Base-by-base conservation (phyloP, 2,797 vertebrate species). In the Gymnocypris eckloni region DNA sequence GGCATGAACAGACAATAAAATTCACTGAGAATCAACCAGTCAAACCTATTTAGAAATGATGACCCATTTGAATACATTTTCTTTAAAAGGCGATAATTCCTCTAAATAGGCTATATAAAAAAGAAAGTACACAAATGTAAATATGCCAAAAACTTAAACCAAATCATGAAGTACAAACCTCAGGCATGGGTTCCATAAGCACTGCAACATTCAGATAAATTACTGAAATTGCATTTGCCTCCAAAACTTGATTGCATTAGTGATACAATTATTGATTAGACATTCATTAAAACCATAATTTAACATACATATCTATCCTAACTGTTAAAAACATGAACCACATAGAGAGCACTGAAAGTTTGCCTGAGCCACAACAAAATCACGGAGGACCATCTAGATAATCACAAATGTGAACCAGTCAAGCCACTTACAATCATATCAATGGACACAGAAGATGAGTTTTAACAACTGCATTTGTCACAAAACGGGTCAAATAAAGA, bases 1-100 rank as follows among this genome's bases (percentile, higher is more conserved):
- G 93, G 92, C 93, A 94, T 94, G 61, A 79, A 93, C 84, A 89
- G 90, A 94, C 89, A 87, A 90, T 91, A 91, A 89, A 88, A 91
- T 93, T 86, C 88, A 93, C 90, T 92, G 89, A 89, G 87, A 87
- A 89, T 90, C n/a, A 87, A 89, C 90, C 89, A 79, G 84, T 84
- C 84, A 81, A 89, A 45, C 90, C 91, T 82, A 86, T 92, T 91
- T 87, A 93, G 92, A 88, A 90, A 92, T 85, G 72, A 83, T 75
- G 82, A 89, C 43, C 81, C 66, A 86, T 85, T 67, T 70, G 91
- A 92, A 90, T 88, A 89, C 89, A 87, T 78, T 89, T 90, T 91
- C 89, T 92, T 93, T 89, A 90, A 79, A 91, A 93, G 82, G 73
- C 76, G 56, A 83, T 73, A 33, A 82, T 83, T 87, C 52, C 87